A percentile compares a stretch with the other conserved stretches of the same genome.
Evolutionary conservation across 2,797 vertebrate species (phyloP).

Genomic region (Trichosurus vulpecula): DNA sequence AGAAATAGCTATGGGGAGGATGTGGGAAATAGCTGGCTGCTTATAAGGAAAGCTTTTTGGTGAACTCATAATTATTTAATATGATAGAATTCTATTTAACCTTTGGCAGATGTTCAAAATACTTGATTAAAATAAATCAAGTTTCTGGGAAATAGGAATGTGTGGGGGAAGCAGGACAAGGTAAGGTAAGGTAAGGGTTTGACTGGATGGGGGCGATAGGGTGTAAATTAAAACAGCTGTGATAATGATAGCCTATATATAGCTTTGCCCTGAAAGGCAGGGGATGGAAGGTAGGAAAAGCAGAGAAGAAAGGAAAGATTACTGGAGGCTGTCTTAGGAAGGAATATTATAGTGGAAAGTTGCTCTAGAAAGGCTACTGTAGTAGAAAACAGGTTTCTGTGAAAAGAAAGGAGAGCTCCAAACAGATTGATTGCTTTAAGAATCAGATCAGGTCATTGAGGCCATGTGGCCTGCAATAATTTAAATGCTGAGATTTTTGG

Average conservation of each 20-base stretch:
- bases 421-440: neutral
- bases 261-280: neutral
- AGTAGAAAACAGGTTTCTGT: neutral
- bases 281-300: neutral
- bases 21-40: neutral
- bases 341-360: neutral
- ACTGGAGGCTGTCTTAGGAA: neutral
- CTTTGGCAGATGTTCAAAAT: neutral
- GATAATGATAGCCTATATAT: neutral
- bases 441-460: neutral
- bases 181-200: neutral
- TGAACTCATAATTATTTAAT: neutral
- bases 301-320: neutral
- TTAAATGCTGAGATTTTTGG: neutral
- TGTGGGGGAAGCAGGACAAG: neutral
- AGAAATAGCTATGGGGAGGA: neutral
- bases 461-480: neutral
- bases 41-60: neutral
- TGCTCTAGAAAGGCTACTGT: neutral
- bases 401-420: neutral
- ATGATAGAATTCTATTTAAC: neutral
- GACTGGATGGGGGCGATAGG: neutral
- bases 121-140: neutral
- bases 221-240: neutral
- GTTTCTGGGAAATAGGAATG: neutral